A percentile compares a stretch with the other conserved stretches of the same genome.
Conservation (phyloP, 2,797 vertebrate genomes). For the Malurus splendens region DNA sequence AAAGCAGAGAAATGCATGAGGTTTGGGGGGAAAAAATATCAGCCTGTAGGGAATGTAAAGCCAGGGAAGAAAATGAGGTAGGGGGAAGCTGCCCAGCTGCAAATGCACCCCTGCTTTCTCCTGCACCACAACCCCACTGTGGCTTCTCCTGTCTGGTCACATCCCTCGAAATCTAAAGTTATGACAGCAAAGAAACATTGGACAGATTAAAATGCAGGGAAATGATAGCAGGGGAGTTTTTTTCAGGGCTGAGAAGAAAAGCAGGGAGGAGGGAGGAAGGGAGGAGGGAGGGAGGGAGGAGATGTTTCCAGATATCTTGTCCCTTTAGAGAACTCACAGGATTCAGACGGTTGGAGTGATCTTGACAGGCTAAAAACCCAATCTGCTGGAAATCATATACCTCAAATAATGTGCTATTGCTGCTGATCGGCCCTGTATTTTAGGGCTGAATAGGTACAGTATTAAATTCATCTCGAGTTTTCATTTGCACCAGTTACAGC, state of each 20-base stretch:
- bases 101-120: accelerated
- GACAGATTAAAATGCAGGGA: neutral
- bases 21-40: neutral
- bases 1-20: neutral
- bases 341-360: neutral
- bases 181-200: neutral
- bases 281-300: neutral
- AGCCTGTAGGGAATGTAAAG: neutral
- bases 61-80: neutral
- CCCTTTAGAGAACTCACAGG: neutral
- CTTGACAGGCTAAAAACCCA: conserved; percentile 32
- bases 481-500: neutral
- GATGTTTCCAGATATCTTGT: neutral
- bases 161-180: neutral
- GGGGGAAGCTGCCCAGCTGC: neutral
- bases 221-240: neutral
- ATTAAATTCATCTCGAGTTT: neutral
- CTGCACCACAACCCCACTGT: neutral
- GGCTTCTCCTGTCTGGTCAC: neutral
- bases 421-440: neutral
- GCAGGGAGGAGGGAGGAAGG: neutral
- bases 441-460: neutral
- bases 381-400: conserved; percentile 31
- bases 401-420: conserved; percentile 18
- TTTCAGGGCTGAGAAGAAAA: neutral